Percentiles rank a stretch among this genome's conserved stretches.
phyloP scores from a whole-genome alignment of 1,140 invertebrate species.

The Drosophila nigromelanica region DNA sequence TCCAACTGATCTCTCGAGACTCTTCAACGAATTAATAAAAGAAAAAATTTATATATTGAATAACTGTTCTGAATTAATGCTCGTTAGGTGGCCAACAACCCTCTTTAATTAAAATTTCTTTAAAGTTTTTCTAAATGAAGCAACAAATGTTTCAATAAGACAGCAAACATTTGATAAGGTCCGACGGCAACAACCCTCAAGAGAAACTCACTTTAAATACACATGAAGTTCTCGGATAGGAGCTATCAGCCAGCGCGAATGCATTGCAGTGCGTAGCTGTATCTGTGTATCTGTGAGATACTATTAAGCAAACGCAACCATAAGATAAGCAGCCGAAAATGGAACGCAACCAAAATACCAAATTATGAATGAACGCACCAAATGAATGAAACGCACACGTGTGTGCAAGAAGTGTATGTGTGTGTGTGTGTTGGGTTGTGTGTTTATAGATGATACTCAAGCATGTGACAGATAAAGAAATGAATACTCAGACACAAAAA shows the following conservation, averaged over 20 bases:
- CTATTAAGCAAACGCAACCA: conserved; percentile 15
- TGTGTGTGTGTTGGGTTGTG: conserved; percentile 14
- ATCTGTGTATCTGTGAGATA: conserved; percentile 58
- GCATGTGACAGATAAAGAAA: conserved; percentile 60
- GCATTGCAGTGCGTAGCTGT: conserved; percentile 20
- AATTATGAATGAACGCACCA: conserved; percentile 61
- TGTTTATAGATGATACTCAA: conserved; percentile 55
- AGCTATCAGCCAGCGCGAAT: conserved; percentile 40
- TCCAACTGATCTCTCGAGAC: too few species aligned
- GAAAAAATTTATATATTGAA: too few species aligned
- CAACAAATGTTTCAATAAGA: conserved; percentile 47
- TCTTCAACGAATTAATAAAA: too few species aligned
- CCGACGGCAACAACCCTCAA: conserved; percentile 24
- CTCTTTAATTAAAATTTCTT: neutral
- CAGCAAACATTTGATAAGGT: conserved; percentile 19
- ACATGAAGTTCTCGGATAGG: conserved; percentile 51
- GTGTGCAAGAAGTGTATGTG: conserved; percentile 19
- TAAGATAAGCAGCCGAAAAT: conserved; percentile 55
- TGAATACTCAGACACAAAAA: conserved; percentile 35
- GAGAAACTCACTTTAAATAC: conserved; percentile 1
- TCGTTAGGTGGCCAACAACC: too few species aligned
- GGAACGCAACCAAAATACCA: conserved; percentile 52
- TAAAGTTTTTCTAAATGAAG: neutral
- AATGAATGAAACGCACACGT: conserved; percentile 57
- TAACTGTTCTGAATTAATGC: too few species aligned